Percentiles rank a stretch among this genome's conserved stretches.
These are phyloP conservation scores for Xiphorhynchus erythropygius DNA, from an alignment of 2,797 vertebrate genomes.

Conservation along the genomic window DNA sequence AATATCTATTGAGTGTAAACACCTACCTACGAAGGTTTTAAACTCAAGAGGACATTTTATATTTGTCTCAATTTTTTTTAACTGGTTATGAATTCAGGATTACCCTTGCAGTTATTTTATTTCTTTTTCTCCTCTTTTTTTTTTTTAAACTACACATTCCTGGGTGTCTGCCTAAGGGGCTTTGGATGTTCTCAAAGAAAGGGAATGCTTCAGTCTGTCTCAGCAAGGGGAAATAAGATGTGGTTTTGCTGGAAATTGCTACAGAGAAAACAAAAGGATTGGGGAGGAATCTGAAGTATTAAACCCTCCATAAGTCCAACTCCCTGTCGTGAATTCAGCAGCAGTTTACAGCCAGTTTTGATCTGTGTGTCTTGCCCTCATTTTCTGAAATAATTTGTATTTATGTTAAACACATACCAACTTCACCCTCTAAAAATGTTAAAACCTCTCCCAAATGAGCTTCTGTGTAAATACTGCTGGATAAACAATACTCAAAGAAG, in stretches of 20 bases:
- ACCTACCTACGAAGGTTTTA: neutral
- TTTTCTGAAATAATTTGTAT: conserved; percentile 24
- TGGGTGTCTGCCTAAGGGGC: neutral
- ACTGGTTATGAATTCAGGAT: neutral
- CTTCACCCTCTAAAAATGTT: neutral
- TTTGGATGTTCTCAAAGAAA: neutral
- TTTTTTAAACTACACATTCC: conserved; percentile 6
- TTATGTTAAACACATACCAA: neutral
- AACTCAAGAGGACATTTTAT: neutral
- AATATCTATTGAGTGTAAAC: neutral
- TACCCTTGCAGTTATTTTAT: neutral
- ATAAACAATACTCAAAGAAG: neutral
- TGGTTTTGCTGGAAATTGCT: conserved; percentile 21
- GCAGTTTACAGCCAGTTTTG: neutral
- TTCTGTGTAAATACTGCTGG: neutral
- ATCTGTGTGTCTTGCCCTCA: neutral
- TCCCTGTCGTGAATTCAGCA: conserved; percentile 21
- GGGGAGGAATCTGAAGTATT: conserved; percentile 6
- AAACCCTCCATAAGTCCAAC: neutral
- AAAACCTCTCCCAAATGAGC: conserved; percentile 3
- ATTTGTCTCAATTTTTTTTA: neutral
- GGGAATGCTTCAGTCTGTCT: neutral
- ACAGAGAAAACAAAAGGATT: neutral
- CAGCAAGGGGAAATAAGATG: neutral
- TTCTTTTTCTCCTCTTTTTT: neutral